These are phyloP conservation scores for Zenarchopterus dispar DNA, from an alignment of 2,797 vertebrate species.

Conservation along the genomic window DNA sequence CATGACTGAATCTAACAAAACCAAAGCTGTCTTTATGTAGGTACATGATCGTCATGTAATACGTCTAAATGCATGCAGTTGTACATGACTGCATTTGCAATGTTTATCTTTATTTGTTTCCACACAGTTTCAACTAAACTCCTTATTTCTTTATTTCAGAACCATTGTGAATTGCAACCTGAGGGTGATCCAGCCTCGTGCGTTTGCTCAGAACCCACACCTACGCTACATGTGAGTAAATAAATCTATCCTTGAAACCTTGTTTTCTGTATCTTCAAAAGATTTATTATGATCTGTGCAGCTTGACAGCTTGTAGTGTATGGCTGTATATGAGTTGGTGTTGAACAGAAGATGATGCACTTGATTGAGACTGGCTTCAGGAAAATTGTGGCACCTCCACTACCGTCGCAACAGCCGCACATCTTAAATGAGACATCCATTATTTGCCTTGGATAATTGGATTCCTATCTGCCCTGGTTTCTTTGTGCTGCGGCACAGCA, in stretches of 20 bases:
- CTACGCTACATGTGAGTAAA: slow-evolving; percentile 96
- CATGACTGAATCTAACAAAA: background rate
- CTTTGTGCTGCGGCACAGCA: slow-evolving; percentile 65
- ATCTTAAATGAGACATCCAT: slow-evolving; percentile 77
- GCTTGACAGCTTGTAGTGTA: slow-evolving; percentile 42
- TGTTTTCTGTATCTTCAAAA: slow-evolving; percentile 37
- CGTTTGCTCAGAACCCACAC: slow-evolving; percentile 95
- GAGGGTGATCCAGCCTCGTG: slow-evolving; percentile 91
- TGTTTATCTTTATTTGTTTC: slow-evolving; percentile 13
- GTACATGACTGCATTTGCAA: slow-evolving; percentile 1
- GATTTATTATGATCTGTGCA: slow-evolving; percentile 47
- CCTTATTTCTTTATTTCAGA: slow-evolving; percentile 74
- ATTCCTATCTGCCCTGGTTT: slow-evolving; percentile 67
- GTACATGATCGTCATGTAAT: background rate
- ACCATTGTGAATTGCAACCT: slow-evolving; percentile 98
- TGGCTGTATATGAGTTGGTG: slow-evolving; percentile 50
- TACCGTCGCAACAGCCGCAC: slow-evolving; percentile 56
- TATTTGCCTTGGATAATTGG: slow-evolving; percentile 77
- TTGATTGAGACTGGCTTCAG: slow-evolving; percentile 57
- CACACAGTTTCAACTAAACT: slow-evolving; percentile 25
- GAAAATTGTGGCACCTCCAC: slow-evolving; percentile 54
- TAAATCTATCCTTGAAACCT: slow-evolving; percentile 42
- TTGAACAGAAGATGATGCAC: slow-evolving; percentile 59
- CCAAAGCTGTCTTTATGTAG: background rate
- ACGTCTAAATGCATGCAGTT: slow-evolving; percentile 5